Evolutionary conservation across 2,797 vertebrate species (phyloP), one percentile per base, ranked within the genome.

Genomic region (Sciurus carolinensis): DNA sequence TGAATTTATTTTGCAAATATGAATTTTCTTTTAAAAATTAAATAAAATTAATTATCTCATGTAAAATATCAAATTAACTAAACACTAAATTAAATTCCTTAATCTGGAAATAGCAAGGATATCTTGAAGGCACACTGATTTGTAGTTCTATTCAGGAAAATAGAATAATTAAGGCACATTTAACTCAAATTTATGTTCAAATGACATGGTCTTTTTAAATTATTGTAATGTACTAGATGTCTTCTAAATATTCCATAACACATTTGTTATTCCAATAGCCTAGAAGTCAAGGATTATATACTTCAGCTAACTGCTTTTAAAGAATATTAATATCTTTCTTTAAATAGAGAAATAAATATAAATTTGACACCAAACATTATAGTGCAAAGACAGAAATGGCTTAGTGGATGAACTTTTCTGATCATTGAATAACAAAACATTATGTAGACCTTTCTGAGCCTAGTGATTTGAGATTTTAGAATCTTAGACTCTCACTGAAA

Each of bases 11-110:
- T 95, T 95, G 17, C 33, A 67, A 94, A 52, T 75, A 92, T 90
- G 33, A 44, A 82, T 95, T 97, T 96, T 94, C 75, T 57, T 57
- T 88, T 96, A 85, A 71, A 97, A 83, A 95, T 95, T 93, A 98
- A 85, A 42, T 82, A 90, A 97, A 96, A 97, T 11, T 7, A 96
- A 97, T 95, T 96, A 80, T 69, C 54, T 52, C 50, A 85, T 39
- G 44, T 62, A 66, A 92, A 95, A 83, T 9, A 67, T 3, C 44
- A 76, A 96, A 95, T 28, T 87, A 95, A 28, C 8, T 80, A 91
- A 80, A 91, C 47, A 71, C 44, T 44, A 80, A 80, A 84, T 72
- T 86, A 57, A 90, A 69, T 90, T 90, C 17, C 42, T 93, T 82
- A 94, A 95, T 82, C 8, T 57, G 39, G 3, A 47, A 77, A 47